phyloP scores from a whole-genome alignment of 2,888 invertebrate species.

The Kryphioiulus occultus region DNA sequence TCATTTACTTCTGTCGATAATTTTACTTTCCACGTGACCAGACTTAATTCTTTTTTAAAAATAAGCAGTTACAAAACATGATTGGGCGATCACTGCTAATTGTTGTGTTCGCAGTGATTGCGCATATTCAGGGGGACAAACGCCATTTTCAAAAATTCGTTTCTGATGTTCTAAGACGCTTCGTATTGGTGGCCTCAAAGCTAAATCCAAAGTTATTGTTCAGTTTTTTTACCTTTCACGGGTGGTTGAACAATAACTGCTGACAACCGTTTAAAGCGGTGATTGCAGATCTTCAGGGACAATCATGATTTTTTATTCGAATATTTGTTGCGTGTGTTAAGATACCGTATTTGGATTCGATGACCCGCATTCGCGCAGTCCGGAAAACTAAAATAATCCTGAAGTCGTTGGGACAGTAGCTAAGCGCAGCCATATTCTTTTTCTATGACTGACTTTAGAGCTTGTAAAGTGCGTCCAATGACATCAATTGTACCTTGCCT shows the following conservation, averaged over 20 bases:
- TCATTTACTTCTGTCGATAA: too few species aligned
- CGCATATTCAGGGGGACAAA: too few species aligned
- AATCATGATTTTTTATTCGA: background rate
- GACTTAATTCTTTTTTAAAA: too few species aligned
- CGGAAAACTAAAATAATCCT: background rate
- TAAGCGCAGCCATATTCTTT: background rate
- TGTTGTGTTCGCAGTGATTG: background rate
- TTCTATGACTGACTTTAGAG: background rate
- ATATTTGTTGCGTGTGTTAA: background rate
- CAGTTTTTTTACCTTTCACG: too few species aligned
- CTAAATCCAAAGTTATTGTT: too few species aligned
- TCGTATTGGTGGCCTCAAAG: too few species aligned
- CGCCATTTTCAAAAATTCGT: too few species aligned
- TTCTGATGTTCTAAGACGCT: too few species aligned
- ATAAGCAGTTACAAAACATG: background rate
- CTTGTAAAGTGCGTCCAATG: background rate
- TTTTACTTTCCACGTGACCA: too few species aligned
- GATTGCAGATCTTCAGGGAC: background rate
- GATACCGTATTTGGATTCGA: background rate
- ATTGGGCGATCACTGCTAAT: background rate
- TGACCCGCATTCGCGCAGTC: background rate
- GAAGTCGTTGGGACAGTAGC: background rate
- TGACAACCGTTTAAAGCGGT: background rate
- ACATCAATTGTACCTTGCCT: conserved; percentile 19
- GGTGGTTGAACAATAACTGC: background rate